phyloP scores from a whole-genome alignment of 92 coral and sea anemone species.

The Montipora capitata region DNA sequence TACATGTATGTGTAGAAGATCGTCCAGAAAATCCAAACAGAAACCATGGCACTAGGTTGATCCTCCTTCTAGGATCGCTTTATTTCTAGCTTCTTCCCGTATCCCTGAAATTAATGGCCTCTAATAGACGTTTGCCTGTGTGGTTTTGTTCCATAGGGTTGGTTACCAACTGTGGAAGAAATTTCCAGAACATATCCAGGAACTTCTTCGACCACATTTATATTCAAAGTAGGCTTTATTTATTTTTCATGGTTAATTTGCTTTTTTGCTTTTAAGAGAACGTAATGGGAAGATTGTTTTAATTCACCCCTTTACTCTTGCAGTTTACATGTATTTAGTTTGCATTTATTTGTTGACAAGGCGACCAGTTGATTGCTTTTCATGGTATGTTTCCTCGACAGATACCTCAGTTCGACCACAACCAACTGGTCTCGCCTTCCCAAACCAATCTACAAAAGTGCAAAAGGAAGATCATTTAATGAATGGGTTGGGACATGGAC shows the following conservation, averaged over 20 bases:
- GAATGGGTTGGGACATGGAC: constrained; percentile 99
- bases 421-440: constrained; percentile 92
- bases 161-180: constrained; percentile 89
- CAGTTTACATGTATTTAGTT: not conserved
- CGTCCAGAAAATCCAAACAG: no score
- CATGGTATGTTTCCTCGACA: constrained; percentile 4
- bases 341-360: no score
- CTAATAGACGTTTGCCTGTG: not conserved
- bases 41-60: no score
- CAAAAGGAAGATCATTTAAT: constrained; percentile 85
- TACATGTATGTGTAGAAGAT: no score
- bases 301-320: no score
- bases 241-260: not conserved
- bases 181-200: constrained; percentile 96
- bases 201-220: constrained; percentile 93
- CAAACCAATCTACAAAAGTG: constrained; percentile 91
- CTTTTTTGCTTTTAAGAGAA: no score
- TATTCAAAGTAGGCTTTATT: constrained; percentile 88
- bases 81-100: no score
- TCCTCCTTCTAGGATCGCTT: no score
- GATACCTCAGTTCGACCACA: constrained; percentile 93
- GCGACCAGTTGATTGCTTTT: no score
- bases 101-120: no score
- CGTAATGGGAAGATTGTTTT: no score
- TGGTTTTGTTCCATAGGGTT: constrained; percentile 48